Conservation (phyloP, 2,113 vertebrate genomes). For the Motacilla tschutschensis region DNA sequence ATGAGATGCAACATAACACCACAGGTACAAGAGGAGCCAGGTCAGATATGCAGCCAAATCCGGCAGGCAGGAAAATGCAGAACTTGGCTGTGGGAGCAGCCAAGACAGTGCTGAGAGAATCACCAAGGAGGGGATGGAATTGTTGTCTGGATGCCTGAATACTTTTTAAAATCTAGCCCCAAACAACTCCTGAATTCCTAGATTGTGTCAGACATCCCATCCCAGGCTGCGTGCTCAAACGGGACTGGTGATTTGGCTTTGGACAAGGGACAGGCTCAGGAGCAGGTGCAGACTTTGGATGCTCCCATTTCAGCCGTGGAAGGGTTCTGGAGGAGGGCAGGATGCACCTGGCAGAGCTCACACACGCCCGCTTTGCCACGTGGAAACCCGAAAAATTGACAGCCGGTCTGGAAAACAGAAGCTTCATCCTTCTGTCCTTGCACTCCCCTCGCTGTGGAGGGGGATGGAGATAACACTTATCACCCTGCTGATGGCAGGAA, state of each 20-base stretch:
- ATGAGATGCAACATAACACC: rapidly evolving
- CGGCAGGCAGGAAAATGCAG: background rate
- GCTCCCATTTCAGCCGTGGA: background rate
- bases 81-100: background rate
- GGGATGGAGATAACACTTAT: background rate
- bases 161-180: background rate
- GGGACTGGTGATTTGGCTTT: background rate
- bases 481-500: background rate
- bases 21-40: background rate
- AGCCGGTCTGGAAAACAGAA: background rate
- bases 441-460: background rate
- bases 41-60: background rate
- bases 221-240: background rate
- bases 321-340: background rate
- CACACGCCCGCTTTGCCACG: background rate
- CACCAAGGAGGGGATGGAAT: background rate
- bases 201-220: background rate
- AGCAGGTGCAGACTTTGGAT: background rate
- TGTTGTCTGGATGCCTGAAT: background rate
- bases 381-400: background rate
- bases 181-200: rapidly evolving
- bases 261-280: background rate
- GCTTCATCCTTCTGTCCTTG: background rate
- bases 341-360: background rate
- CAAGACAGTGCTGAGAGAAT: background rate